Evolutionary conservation across 2,888 invertebrate genomes (phyloP).

Genomic region (Carterocephalus palaemon): DNA sequence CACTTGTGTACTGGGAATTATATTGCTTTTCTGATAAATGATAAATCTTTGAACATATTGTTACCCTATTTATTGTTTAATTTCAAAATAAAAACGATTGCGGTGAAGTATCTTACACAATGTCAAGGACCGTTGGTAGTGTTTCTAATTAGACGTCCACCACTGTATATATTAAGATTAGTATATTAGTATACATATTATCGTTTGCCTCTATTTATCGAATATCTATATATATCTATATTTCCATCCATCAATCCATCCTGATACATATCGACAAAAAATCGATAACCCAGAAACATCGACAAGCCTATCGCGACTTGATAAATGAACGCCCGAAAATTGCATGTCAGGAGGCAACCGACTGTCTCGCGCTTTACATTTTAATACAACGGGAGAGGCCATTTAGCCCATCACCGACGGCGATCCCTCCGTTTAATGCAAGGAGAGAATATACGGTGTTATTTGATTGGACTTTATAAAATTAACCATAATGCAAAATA

Average conservation of each 20-base stretch:
- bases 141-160: too few species aligned
- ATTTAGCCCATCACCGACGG: slow-evolving; percentile 58
- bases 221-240: neutral
- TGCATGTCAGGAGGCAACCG: slow-evolving; percentile 73
- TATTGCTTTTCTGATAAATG: too few species aligned
- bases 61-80: too few species aligned
- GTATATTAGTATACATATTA: neutral
- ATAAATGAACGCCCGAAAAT: slow-evolving; percentile 73
- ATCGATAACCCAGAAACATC: slow-evolving; percentile 40
- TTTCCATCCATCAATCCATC: neutral
- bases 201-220: neutral
- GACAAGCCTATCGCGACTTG: slow-evolving; percentile 46
- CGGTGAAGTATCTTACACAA: too few species aligned
- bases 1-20: too few species aligned
- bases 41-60: too few species aligned
- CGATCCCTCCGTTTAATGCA: slow-evolving; percentile 29
- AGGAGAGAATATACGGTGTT: neutral
- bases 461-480: neutral
- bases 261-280: slow-evolving; percentile 28
- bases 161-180: too few species aligned
- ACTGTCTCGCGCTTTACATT: slow-evolving; percentile 64
- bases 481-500: too few species aligned
- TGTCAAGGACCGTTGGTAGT: too few species aligned
- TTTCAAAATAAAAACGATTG: too few species aligned
- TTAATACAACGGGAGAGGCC: slow-evolving; percentile 58